Evolutionary conservation across 2,113 vertebrate genomes (phyloP), one percentile per base, ranked within the genome.

Genomic region (Zosterops lateralis): DNA sequence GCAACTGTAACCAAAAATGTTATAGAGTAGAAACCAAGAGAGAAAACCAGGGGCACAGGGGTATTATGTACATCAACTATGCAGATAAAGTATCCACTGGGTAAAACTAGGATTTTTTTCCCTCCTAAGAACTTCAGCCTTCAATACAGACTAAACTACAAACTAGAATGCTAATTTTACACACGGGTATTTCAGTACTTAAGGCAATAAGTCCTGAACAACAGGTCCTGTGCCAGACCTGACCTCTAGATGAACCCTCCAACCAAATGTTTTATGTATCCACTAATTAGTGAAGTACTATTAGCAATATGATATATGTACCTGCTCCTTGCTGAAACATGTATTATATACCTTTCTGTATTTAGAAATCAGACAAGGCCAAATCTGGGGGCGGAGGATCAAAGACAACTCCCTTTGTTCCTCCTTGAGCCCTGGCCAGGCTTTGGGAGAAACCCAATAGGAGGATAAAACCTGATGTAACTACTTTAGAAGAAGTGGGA

Each of bases 1-100:
- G 77, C 40, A 54, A 51, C 12, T 89, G 21, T 28, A 83, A 89
- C 48, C 22, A 95, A 57, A 78, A 91, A 78, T 29, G 60, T 12
- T 89, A 86, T 3, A 87, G 67, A 48, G 32, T 25, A 92, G 56
- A 45, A 42, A 68, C 3, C 7, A 81, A 80, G 26, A 85, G 32
- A 92, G 56, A 87, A 88, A 83, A 95, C 2, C 64, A 86, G 38
- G 38, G 36, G 0, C 31, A 20, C 20, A 22, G 5, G 25, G 5
- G 2, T 47, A 65, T 17, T 32, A 61, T 1, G 8, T 51, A 47
- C 29, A 10, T 15, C 28, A 66, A 54, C 53, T 90, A 67, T 6
- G 14, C 34, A 79, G 17, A 42, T 25, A 19, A 56, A 44, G 4
- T 54, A 48, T 19, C 14, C 26, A 48, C 14, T 42, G 17, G 13